These are phyloP conservation scores for Solenopsis invicta DNA, from an alignment of 1,140 invertebrate genomes.

Conservation along the genomic window DNA sequence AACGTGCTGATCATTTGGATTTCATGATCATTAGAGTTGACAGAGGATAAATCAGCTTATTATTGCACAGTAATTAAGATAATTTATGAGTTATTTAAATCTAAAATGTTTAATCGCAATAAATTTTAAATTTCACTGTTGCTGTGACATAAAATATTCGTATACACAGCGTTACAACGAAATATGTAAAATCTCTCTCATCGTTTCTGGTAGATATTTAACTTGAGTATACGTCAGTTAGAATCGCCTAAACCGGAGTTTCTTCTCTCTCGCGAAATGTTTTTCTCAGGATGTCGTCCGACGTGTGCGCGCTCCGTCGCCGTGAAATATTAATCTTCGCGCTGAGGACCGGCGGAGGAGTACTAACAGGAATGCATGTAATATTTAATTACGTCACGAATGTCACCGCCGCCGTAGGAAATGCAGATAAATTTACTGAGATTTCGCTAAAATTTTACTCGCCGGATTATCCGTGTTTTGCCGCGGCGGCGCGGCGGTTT, in stretches of 20 bases:
- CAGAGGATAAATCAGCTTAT: not conserved
- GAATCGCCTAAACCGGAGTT: constrained; percentile 48
- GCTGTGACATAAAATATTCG: not conserved
- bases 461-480: constrained; percentile 40
- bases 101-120: not conserved
- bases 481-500: not conserved
- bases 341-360: constrained; percentile 47
- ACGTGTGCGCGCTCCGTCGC: constrained; percentile 42
- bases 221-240: constrained; percentile 31
- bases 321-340: constrained; percentile 72
- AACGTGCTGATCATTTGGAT: not conserved
- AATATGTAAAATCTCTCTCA: constrained; percentile 50
- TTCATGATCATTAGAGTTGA: not conserved
- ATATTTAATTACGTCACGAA: constrained; percentile 76
- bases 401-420: constrained; percentile 23
- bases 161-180: not conserved
- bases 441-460: constrained; percentile 63
- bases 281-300: constrained; percentile 62
- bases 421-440: constrained; percentile 45
- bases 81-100: not conserved
- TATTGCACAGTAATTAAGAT: not conserved
- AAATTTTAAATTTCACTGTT: not conserved
- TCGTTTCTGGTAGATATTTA: constrained; percentile 43
- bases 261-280: constrained; percentile 68
- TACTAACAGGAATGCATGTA: constrained; percentile 71